These are phyloP conservation scores for Brevimyrus niger DNA, from an alignment of 2,113 vertebrate genomes.

Conservation along the genomic window DNA sequence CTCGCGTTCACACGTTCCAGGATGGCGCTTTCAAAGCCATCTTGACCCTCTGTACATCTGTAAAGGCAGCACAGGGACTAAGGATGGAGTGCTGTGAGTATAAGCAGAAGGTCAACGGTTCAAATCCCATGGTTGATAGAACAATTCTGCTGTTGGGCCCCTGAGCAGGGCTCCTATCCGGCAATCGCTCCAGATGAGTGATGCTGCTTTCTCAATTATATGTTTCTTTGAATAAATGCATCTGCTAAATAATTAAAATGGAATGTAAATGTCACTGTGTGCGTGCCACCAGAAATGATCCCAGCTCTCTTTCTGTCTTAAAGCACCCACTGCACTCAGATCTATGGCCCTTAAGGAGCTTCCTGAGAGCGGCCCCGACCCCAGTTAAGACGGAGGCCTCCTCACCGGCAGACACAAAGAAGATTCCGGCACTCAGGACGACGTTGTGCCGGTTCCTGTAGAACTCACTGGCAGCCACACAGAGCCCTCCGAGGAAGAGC, in stretches of 20 bases:
- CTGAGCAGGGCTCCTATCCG: background rate
- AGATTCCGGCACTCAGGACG: constrained; percentile 62
- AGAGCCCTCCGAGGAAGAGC: constrained; percentile 73
- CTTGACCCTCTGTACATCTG: background rate
- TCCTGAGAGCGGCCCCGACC: background rate
- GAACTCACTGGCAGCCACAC: constrained; percentile 87
- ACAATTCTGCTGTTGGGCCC: background rate
- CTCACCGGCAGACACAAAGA: constrained; percentile 67
- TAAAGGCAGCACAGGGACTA: background rate
- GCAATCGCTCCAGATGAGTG: background rate
- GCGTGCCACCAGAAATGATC: background rate
- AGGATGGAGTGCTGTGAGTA: background rate
- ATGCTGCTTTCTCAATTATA: background rate
- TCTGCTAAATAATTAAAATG: background rate
- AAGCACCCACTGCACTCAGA: background rate
- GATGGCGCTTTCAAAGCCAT: background rate
- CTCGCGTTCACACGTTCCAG: background rate
- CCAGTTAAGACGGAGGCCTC: background rate
- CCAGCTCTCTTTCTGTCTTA: background rate
- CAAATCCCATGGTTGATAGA: background rate
- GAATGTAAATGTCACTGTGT: background rate
- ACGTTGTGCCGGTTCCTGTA: constrained; percentile 93
- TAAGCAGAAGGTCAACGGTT: background rate
- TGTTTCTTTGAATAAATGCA: background rate
- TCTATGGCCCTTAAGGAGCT: no score